These are phyloP conservation scores for Ectemnius lituratus DNA, from an alignment of 2,888 invertebrate species.

Conservation along the genomic window DNA sequence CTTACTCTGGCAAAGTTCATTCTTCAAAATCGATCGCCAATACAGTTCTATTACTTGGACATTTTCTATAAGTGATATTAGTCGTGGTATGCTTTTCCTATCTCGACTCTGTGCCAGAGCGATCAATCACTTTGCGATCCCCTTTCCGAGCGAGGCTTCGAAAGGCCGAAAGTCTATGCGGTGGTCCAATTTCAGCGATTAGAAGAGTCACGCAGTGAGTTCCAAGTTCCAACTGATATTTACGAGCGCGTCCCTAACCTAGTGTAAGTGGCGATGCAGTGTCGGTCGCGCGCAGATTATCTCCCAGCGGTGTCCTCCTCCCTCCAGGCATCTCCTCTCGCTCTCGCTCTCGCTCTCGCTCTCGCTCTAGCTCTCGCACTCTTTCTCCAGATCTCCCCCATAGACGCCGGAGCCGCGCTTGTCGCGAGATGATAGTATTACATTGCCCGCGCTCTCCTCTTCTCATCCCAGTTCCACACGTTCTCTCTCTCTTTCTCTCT, in stretches of 20 bases:
- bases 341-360: background rate
- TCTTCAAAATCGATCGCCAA: too few relatives aligned
- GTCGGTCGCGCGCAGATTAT: conserved; percentile 31
- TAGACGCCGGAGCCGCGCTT: conserved; percentile 23
- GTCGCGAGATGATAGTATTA: conserved; percentile 58
- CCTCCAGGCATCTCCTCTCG: conserved; percentile 14
- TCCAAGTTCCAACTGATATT: conserved; percentile 40
- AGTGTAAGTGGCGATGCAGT: conserved; percentile 62
- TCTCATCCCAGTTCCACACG: background rate
- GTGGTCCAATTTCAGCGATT: conserved; percentile 30
- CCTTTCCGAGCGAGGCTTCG: background rate
- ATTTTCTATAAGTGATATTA: too few relatives aligned
- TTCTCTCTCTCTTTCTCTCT: background rate
- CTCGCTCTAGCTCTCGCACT: conserved; percentile 10
- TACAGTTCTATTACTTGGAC: too few relatives aligned
- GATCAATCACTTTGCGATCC: too few relatives aligned
- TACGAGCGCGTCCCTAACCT: conserved; percentile 66
- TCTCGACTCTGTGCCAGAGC: background rate
- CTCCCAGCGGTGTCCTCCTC: background rate
- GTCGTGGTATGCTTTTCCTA: background rate
- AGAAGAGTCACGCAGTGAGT: conserved; percentile 11
- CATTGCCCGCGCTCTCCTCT: conserved; percentile 35
- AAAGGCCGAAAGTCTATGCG: conserved; percentile 15
- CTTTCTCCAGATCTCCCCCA: conserved; percentile 13
- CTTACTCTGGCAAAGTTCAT: too few relatives aligned